These are phyloP conservation scores for Leptinotarsa peninsularis DNA, from an alignment of 2,888 invertebrate species.

Conservation along the genomic window DNA sequence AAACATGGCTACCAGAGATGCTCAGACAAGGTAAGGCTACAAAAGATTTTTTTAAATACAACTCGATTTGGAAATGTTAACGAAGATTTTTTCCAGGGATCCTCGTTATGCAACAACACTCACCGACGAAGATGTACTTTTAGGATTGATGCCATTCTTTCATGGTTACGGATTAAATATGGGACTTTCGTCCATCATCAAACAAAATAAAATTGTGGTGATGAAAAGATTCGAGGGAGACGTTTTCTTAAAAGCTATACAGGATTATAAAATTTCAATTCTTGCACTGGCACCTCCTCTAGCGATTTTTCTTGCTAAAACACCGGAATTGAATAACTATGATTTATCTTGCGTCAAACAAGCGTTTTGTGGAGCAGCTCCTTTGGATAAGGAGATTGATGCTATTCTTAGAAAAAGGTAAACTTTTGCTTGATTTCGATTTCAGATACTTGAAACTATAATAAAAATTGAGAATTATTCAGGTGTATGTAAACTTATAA, in stretches of 20 bases:
- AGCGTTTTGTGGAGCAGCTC: conserved; percentile 83
- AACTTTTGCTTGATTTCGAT: not conserved
- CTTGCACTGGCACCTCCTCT: conserved; percentile 84
- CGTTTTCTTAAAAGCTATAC: conserved; percentile 76
- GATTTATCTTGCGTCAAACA: conserved; percentile 77
- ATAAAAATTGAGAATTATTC: too few relatives aligned
- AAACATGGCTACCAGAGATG: conserved; percentile 60
- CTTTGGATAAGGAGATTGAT: conserved; percentile 78
- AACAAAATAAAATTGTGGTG: conserved; percentile 45
- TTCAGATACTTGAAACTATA: too few relatives aligned
- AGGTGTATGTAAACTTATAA: too few relatives aligned
- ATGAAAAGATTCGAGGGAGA: conserved; percentile 60
- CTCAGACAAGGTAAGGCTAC: conserved; percentile 39
- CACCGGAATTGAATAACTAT: conserved; percentile 79
- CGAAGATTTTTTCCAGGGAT: conserved; percentile 38
- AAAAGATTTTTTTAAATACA: too few relatives aligned
- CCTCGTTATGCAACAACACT: conserved; percentile 28
- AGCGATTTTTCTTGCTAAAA: conserved; percentile 83
- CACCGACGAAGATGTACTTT: not conserved
- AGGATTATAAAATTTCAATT: conserved; percentile 75
- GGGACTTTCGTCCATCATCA: conserved; percentile 42
- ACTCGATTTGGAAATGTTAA: too few relatives aligned
- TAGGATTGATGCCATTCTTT: conserved; percentile 54
- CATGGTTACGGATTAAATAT: conserved; percentile 53
- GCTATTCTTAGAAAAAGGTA: conserved; percentile 67